These are phyloP conservation scores for Ernsta delagoae DNA, from an alignment of 2,888 invertebrate species.

Conservation along the genomic window DNA sequence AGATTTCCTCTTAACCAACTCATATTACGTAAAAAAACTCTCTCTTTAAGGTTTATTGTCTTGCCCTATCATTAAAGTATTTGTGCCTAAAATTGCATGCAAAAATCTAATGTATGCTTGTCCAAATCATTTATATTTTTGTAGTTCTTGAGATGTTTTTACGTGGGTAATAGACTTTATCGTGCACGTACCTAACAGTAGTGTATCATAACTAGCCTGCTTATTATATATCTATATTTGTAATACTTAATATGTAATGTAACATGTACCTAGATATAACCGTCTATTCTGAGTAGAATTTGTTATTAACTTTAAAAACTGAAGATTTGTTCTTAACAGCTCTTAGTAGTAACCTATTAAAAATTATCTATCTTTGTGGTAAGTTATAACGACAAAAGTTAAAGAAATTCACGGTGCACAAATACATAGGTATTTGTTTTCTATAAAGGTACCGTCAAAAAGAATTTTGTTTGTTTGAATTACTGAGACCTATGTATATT, in stretches of 20 bases:
- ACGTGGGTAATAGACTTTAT: not conserved
- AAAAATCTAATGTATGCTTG: constrained; percentile 18
- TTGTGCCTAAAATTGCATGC: constrained; percentile 21
- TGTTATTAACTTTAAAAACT: too few species aligned
- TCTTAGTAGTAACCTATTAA: too few species aligned
- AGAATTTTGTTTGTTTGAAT: not conserved
- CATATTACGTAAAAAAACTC: constrained; percentile 6
- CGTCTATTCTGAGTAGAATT: too few species aligned
- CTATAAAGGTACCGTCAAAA: too few species aligned
- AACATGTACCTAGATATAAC: too few species aligned
- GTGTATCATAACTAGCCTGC: not conserved
- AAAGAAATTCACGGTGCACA: not conserved
- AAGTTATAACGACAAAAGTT: not conserved
- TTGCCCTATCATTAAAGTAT: not conserved
- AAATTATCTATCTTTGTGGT: too few species aligned
- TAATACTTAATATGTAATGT: too few species aligned
- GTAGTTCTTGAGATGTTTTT: not conserved
- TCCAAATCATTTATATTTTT: constrained; percentile 2
- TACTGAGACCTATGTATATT: not conserved
- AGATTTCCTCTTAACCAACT: not conserved
- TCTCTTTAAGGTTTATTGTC: constrained; percentile 19
- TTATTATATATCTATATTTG: not conserved
- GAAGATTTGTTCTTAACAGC: too few species aligned
- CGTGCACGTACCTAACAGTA: constrained; percentile 1
- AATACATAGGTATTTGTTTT: not conserved